A percentile compares a stretch with the other conserved stretches of the same genome.
phyloP scores from a whole-genome alignment of 2,113 vertebrate species.

The Cryptomyrus ogoouensis region DNA sequence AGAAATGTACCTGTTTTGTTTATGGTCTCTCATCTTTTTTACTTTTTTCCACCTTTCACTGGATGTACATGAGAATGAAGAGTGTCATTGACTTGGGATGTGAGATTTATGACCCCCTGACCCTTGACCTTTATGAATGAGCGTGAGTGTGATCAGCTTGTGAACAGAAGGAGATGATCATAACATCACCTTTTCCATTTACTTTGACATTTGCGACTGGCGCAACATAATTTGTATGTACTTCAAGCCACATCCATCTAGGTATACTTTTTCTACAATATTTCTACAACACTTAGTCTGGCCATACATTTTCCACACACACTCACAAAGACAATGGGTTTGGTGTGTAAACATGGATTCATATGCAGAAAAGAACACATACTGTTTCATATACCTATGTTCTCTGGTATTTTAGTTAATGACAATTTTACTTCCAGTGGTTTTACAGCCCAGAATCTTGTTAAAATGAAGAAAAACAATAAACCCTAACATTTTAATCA shows the following conservation, averaged over 20 bases:
- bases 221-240: neutral
- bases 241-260: neutral
- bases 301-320: neutral
- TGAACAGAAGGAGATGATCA: neutral
- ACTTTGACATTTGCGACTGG: neutral
- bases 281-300: neutral
- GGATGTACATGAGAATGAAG: neutral
- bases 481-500: neutral
- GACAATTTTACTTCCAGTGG: neutral
- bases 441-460: neutral
- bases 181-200: neutral
- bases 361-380: neutral
- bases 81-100: slow-evolving; percentile 40
- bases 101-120: slow-evolving; percentile 35
- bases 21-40: neutral
- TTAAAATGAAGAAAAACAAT: neutral
- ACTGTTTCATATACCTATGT: neutral
- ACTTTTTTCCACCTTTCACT: neutral
- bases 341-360: neutral
- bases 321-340: neutral
- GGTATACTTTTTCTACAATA: neutral
- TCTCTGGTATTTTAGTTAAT: neutral
- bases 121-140: neutral
- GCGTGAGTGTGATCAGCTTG: neutral
- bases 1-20: neutral